These are phyloP conservation scores for Ichneumoninae sp. DNA, from an alignment of 2,888 invertebrate species.

Conservation along the genomic window DNA sequence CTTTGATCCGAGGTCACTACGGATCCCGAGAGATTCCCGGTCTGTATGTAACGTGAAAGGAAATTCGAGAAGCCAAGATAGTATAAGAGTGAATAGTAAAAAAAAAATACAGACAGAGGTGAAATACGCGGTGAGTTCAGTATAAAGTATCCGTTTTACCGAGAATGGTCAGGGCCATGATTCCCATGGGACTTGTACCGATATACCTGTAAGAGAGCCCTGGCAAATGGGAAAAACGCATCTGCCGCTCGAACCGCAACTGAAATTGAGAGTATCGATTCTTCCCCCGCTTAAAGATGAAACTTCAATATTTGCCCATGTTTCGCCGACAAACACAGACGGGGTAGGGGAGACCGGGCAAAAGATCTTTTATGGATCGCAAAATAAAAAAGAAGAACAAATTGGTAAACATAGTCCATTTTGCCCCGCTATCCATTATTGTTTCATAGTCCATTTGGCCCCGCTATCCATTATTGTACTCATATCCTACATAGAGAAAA, in stretches of 20 bases:
- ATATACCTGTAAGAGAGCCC: not conserved
- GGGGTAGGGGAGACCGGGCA: not conserved
- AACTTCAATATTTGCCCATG: not conserved
- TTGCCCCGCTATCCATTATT: not conserved
- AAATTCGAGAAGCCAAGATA: slow-evolving; percentile 11
- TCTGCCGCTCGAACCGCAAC: slow-evolving; percentile 42
- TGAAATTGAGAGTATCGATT: slow-evolving; percentile 51
- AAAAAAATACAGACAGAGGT: not conserved
- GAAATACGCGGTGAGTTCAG: slow-evolving; percentile 14
- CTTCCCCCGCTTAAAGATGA: not conserved
- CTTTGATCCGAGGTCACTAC: slow-evolving; percentile 9
- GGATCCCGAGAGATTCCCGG: slow-evolving; percentile 10
- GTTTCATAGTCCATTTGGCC: too few relatives aligned
- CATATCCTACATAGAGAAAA: too few relatives aligned
- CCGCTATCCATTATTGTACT: too few relatives aligned
- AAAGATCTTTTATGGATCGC: not conserved
- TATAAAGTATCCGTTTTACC: slow-evolving; percentile 50
- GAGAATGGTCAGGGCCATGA: slow-evolving; percentile 24
- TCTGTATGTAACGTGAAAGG: slow-evolving; percentile 7
- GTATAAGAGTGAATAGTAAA: not conserved
- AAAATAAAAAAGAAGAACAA: not conserved
- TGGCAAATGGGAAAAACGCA: slow-evolving; percentile 25
- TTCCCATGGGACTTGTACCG: slow-evolving; percentile 37
- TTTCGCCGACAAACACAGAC: not conserved
- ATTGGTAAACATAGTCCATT: not conserved